Base-by-base conservation (phyloP, 2,888 invertebrate species). In the Chrysotoxum bicinctum region DNA sequence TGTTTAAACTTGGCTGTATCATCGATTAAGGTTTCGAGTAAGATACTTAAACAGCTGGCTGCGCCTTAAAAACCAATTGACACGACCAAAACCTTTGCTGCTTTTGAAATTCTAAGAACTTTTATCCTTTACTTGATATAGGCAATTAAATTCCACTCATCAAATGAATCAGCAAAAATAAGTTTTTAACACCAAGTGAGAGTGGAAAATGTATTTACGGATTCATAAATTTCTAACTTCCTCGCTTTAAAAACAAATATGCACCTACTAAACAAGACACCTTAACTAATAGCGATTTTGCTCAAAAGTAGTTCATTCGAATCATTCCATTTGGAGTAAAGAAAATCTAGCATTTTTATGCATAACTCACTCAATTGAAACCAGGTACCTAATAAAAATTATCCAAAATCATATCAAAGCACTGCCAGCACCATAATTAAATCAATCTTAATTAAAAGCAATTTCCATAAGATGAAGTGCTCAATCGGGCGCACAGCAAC, bases 401-500 rank as follows among this genome's bases (percentile, higher is more conserved):
- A 72, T 66, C 58, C 40, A 69, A 72, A 74, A 81, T 77, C 64
- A 77, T 77, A 77, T 72, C 58, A 35, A 76, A 77, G 64, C 43
- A 62, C 58, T 58, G n/a, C 43, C 30, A 70, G 70, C 35, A 64
- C 70, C 40, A 37, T 60, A 77, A 72, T 82, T 82, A 82, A 77
- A 43, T 66, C 70, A 60, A 68, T 72, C 35, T 77, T 66, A 82
- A 82, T 77, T 82, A 80, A 58, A 82, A 60, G 35, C 56, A 43
- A 72, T 70, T 81, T 72, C 72, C 66, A 72, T 35, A 37, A 77
- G 66, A 77, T 77, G 60, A 82, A 77, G 52, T 73, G 72, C 37
- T 54, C 35, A 45, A 58, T 60, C 30, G 69, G 50, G 48, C 21
- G 35, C 35, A 26, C 48, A 12, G 40, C 35, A 23, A 23, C 21